These are phyloP conservation scores for Agrochola circellaris DNA, from an alignment of 2,888 invertebrate species.

Conservation along the genomic window DNA sequence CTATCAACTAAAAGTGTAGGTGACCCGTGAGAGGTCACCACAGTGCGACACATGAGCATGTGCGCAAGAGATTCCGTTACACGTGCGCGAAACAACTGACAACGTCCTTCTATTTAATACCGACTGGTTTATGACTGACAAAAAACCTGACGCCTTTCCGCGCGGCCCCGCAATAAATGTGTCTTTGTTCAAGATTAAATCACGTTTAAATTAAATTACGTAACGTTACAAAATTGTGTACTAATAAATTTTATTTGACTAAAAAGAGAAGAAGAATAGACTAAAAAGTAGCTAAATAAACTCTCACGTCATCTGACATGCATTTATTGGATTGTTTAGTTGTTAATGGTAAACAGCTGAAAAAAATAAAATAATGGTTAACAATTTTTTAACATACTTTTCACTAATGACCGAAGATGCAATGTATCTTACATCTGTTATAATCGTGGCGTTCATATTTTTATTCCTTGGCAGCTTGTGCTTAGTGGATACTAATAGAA, in stretches of 20 bases:
- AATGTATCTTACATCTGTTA: background rate
- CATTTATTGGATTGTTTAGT: background rate
- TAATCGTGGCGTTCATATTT: too few relatives aligned
- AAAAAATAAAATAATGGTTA: background rate
- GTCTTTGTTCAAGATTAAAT: background rate
- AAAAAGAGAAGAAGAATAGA: background rate
- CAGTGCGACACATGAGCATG: background rate
- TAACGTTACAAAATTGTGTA: background rate
- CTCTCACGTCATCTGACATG: background rate
- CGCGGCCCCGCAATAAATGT: background rate
- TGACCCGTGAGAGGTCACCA: background rate
- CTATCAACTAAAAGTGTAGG: background rate
- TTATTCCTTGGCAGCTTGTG: background rate
- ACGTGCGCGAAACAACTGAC: constrained; percentile 21
- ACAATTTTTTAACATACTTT: background rate
- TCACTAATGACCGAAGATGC: background rate
- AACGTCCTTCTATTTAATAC: constrained; percentile 24
- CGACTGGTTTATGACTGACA: constrained; percentile 11
- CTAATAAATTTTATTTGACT: background rate
- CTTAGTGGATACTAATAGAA: background rate
- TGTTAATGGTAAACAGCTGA: background rate
- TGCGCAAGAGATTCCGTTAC: constrained; percentile 15
- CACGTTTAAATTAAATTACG: too few relatives aligned
- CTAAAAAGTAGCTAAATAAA: background rate
- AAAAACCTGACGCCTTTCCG: constrained; percentile 31